These are phyloP conservation scores for Alauda arvensis DNA, from an alignment of 2,797 vertebrate species.

Conservation along the genomic window DNA sequence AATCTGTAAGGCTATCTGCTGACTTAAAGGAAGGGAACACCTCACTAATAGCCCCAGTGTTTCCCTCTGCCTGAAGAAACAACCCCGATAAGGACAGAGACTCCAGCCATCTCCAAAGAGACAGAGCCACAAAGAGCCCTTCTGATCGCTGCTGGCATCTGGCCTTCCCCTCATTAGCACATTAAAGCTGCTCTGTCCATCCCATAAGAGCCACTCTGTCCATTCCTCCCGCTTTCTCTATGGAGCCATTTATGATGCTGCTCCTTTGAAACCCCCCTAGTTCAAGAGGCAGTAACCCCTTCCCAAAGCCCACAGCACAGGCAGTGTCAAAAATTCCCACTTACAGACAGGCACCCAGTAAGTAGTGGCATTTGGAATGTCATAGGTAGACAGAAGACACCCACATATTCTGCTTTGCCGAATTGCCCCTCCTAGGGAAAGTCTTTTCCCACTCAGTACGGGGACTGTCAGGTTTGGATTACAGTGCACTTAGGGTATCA, in stretches of 20 bases:
- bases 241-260: constrained; percentile 63
- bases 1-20: constrained; percentile 50
- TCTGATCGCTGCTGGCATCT: constrained; percentile 72
- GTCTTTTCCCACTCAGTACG: background rate
- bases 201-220: constrained; percentile 74
- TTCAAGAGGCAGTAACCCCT: constrained; percentile 73
- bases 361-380: background rate
- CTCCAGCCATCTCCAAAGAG: constrained; percentile 66
- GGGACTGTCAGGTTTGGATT: background rate
- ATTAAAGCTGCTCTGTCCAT: constrained; percentile 77
- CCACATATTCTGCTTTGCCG: background rate
- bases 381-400: constrained; percentile 5
- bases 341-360: constrained; percentile 15
- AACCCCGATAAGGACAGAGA: constrained; percentile 65
- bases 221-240: constrained; percentile 58
- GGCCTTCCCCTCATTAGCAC: constrained; percentile 76
- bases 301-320: constrained; percentile 52
- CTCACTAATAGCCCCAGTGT: constrained; percentile 68
- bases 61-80: constrained; percentile 52
- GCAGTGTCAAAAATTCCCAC: constrained; percentile 28
- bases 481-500: background rate
- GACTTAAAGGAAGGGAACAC: constrained; percentile 58
- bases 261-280: constrained; percentile 64
- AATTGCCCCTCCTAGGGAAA: background rate
- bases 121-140: constrained; percentile 72